Conservation (phyloP, 2,113 vertebrate genomes). For the Lepisosteus osseus region DNA sequence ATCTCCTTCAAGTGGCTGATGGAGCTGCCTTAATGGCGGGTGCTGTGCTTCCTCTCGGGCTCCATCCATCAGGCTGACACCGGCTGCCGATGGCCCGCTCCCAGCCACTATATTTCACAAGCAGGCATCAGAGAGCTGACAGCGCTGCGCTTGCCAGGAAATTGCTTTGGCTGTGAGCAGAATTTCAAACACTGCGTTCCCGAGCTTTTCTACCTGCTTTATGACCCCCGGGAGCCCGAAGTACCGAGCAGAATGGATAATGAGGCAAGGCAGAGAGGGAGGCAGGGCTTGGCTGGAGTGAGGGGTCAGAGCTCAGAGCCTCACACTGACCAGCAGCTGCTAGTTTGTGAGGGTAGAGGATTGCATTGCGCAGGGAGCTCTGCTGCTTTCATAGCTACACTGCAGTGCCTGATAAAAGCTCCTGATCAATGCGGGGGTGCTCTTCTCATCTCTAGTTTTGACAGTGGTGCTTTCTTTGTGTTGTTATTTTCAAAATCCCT, state of each 20-base stretch:
- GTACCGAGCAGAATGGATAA: slow-evolving; percentile 78
- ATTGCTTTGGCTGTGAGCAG: slow-evolving; percentile 94
- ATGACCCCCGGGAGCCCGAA: slow-evolving; percentile 69
- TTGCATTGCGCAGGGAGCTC: not conserved
- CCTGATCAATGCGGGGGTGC: too few relatives aligned
- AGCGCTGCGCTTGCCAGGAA: slow-evolving; percentile 93
- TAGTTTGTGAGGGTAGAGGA: too few relatives aligned
- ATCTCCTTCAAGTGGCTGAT: slow-evolving; percentile 70
- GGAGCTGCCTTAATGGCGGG: slow-evolving; percentile 71
- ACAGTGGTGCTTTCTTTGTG: too few relatives aligned
- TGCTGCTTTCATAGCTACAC: not conserved
- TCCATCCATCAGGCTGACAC: slow-evolving; percentile 95
- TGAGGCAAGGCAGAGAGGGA: slow-evolving; percentile 43
- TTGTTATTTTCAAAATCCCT: too few relatives aligned
- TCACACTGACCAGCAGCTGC: too few relatives aligned
- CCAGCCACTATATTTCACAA: slow-evolving; percentile 94
- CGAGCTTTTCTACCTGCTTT: slow-evolving; percentile 61
- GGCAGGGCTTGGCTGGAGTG: not conserved
- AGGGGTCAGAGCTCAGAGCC: not conserved
- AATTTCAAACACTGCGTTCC: slow-evolving; percentile 87
- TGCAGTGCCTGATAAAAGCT: too few relatives aligned
- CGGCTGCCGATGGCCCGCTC: slow-evolving; percentile 88
- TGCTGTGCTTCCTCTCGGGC: slow-evolving; percentile 78
- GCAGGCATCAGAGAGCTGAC: slow-evolving; percentile 94
- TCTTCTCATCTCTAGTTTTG: too few relatives aligned